Percentiles rank a stretch among this genome's conserved stretches.
Conservation (phyloP, 2,888 invertebrate species). For the Colostygia pectinataria region DNA sequence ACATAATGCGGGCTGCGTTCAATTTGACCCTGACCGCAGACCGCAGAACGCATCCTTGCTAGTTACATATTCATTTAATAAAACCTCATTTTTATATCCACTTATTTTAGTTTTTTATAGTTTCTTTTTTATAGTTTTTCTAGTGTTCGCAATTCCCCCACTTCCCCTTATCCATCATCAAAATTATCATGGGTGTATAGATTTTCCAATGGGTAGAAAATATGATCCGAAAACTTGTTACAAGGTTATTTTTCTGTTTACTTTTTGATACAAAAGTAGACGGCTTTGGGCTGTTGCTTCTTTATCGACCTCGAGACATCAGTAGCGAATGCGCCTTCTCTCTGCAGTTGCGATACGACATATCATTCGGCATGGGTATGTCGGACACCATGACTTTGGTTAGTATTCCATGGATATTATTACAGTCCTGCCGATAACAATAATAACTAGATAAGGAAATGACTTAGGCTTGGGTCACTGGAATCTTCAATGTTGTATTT, state of each 20-base stretch:
- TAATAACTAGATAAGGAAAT: too few species aligned
- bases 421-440: background rate
- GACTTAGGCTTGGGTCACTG: too few species aligned
- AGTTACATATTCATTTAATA: too few species aligned
- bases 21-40: too few species aligned
- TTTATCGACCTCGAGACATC: slow-evolving; percentile 64
- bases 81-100: too few species aligned
- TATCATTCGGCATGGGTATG: slow-evolving; percentile 74
- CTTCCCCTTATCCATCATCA: too few species aligned
- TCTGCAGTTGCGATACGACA: slow-evolving; percentile 55
- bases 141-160: too few species aligned
- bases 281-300: slow-evolving; percentile 53
- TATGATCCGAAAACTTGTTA: slow-evolving; percentile 9
- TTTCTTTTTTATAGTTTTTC: too few species aligned
- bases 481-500: too few species aligned
- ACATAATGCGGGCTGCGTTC: too few species aligned
- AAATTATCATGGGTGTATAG: slow-evolving; percentile 32
- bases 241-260: slow-evolving; percentile 22
- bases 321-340: slow-evolving; percentile 62
- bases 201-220: slow-evolving; percentile 13
- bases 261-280: slow-evolving; percentile 19
- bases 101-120: too few species aligned
- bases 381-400: slow-evolving; percentile 73
- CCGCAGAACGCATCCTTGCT: too few species aligned
- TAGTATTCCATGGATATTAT: slow-evolving; percentile 29